Evolutionary conservation across 2,113 vertebrate genomes (phyloP), one percentile per base, ranked within the genome.

Genomic region (Platichthys flesus): DNA sequence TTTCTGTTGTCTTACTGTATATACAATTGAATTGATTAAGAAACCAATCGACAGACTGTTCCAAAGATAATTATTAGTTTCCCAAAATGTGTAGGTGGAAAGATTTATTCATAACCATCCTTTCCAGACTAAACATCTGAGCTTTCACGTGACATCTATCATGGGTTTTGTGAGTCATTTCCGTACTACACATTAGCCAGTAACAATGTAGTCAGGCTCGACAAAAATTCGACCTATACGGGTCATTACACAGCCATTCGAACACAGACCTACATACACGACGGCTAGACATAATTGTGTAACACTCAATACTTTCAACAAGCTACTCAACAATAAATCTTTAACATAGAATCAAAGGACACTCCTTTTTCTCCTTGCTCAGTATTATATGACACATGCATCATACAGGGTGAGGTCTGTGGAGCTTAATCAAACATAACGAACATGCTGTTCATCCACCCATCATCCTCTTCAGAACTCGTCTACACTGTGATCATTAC

Each of bases 381-480:
- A 51, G 40, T 5, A 52, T 66, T 72, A 61, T 2, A n/a, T 31
- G 65, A 75, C 70, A 23, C 15, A 58, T 42, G 52, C 28, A 73
- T 58, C 7, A 15, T 16, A 55, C 59, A 64, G 45, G 37, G 31
- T 26, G 42, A 67, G 16, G 58, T 55, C 61, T 28, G 26, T n/a
- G 31, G n/a, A 63, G 35, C 37, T 69, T 61, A 71, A 76, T 76
- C 73, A 78, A 58, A 68, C 23, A 15, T 54, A 61, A 77, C 45
- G 51, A 81, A 61, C 28, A 49, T 24, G 31, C 10, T 9, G 28
- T 18, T 45, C 35, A 8, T 62, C 45, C 21, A 26, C 26, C 12
- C 24, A 69, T 31, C 40, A 31, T 23, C 56, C 24, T 66, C 13
- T 54, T 24, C 31, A 59, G 16, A 51, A 12, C 15, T 47, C 57